Conservation (phyloP, 1,140 invertebrate genomes). For the Lineus longissimus region DNA sequence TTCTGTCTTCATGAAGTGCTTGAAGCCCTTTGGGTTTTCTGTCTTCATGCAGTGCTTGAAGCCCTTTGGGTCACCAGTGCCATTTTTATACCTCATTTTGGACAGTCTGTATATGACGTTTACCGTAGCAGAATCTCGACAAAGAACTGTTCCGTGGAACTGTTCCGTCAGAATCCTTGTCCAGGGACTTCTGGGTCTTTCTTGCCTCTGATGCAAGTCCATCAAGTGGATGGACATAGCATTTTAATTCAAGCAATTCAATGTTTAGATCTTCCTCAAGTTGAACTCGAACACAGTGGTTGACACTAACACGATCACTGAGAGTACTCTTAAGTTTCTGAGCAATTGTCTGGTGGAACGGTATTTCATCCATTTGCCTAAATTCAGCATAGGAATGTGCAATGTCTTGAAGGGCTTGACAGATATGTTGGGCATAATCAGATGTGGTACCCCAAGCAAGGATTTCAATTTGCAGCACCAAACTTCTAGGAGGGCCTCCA, state of each 20-base stretch:
- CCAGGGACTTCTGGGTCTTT: conserved; percentile 1
- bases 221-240: conserved; percentile 12
- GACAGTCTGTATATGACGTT: conserved; percentile 4
- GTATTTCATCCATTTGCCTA: background rate
- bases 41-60: conserved; percentile 10
- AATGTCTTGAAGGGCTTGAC: conserved; percentile 2
- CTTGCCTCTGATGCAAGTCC: background rate
- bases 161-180: background rate
- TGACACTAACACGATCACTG: conserved; percentile 4
- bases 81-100: conserved; percentile 11
- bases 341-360: background rate
- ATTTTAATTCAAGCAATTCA: conserved; percentile 8
- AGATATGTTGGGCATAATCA: conserved; percentile 1
- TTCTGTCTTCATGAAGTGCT: conserved; percentile 6
- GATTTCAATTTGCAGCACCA: background rate
- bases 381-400: background rate
- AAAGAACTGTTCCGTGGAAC: background rate
- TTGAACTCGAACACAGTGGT: conserved; percentile 6
- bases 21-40: conserved; percentile 5
- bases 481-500: background rate
- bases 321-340: background rate
- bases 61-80: conserved; percentile 8
- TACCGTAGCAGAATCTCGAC: background rate
- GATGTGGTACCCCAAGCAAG: background rate
- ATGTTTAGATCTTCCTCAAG: background rate